Conservation (phyloP, 2,888 invertebrate genomes). For the Koerneria pararmatus region DNA sequence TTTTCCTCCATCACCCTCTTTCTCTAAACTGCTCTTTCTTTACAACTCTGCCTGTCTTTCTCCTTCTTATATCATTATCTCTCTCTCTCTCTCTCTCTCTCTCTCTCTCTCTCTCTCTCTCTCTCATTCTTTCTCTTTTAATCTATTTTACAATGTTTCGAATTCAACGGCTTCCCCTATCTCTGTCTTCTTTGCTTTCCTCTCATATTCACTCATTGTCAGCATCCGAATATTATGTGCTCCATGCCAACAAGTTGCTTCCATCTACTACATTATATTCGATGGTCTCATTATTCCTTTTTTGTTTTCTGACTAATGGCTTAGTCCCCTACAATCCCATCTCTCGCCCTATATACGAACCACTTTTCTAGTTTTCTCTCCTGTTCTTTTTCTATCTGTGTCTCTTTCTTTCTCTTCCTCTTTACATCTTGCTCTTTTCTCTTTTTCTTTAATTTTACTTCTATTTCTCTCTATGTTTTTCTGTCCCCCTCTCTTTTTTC, state of each 20-base stretch:
- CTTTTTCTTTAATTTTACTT: not conserved
- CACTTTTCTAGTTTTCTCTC: not conserved
- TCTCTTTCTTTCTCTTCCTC: too few species aligned
- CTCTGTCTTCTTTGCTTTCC: too few species aligned
- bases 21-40: not conserved
- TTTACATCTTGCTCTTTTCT: not conserved
- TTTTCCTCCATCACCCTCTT: too few species aligned
- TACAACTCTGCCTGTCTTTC: constrained; percentile 23
- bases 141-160: not conserved
- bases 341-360: too few species aligned
- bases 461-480: not conserved
- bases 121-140: constrained; percentile 11
- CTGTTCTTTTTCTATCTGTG: not conserved
- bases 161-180: too few species aligned
- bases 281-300: too few species aligned
- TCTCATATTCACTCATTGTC: too few species aligned
- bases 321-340: too few species aligned
- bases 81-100: constrained; percentile 15
- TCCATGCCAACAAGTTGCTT: too few species aligned
- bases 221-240: too few species aligned
- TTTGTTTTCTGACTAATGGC: too few species aligned
- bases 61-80: constrained; percentile 20
- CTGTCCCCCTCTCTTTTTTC: not conserved
- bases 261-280: too few species aligned
- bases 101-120: constrained; percentile 24